Conservation (phyloP, 2,888 invertebrate species). For the Macrosoma leucophasiata region DNA sequence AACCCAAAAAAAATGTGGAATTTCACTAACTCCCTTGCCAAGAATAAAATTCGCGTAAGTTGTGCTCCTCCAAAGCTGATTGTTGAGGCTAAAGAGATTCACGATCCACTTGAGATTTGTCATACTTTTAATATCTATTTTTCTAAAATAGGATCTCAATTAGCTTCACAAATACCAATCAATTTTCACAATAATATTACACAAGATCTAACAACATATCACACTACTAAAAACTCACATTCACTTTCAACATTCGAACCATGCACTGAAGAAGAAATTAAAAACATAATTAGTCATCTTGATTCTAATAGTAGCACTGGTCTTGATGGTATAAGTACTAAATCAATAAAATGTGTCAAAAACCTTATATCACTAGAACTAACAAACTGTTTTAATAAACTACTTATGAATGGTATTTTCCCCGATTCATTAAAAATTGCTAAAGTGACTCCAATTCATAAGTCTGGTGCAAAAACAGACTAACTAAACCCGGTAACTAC, state of each 20-base stretch:
- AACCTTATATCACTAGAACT: constrained; percentile 1
- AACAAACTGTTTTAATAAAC: constrained; percentile 5
- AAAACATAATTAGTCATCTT: constrained; percentile 1
- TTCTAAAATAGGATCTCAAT: constrained; percentile 6
- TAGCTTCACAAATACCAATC: constrained; percentile 9
- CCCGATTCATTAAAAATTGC: constrained; percentile 22
- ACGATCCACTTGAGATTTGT: constrained; percentile 7
- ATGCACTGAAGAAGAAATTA: constrained; percentile 2
- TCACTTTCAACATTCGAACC: neutral
- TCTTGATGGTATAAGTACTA: neutral
- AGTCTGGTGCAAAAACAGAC: constrained; percentile 8
- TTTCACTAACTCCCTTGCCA: constrained; percentile 2
- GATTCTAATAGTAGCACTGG: constrained; percentile 2
- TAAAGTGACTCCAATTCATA: constrained; percentile 12
- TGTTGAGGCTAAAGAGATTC: neutral
- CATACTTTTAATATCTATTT: constrained; percentile 10
- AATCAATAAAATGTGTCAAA: constrained; percentile 1
- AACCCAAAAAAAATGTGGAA: constrained; percentile 11
- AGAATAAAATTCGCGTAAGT: constrained; percentile 6
- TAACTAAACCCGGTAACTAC: constrained; percentile 8
- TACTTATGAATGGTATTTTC: constrained; percentile 11
- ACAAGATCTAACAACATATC: neutral
- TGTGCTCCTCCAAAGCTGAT: constrained; percentile 9
- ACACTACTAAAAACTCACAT: neutral
- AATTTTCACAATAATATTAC: constrained; percentile 5